Conservation (phyloP, 1,140 invertebrate genomes). For the Lithobius niger region DNA sequence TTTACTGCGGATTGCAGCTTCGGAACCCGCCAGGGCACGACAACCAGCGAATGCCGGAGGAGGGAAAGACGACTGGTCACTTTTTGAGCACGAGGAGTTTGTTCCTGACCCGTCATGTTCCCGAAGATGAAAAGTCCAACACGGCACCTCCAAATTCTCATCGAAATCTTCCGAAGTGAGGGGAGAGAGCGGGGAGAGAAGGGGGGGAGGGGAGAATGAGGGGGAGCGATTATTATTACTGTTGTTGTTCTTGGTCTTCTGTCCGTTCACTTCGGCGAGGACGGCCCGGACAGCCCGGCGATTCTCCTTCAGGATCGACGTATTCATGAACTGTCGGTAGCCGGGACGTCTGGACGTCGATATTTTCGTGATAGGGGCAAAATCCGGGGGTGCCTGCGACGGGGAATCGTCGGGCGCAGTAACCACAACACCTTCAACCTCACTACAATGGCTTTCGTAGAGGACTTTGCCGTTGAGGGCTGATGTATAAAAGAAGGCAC, state of each 20-base stretch:
- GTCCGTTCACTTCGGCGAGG: not conserved
- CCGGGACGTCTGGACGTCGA: not conserved
- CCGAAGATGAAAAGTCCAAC: not conserved
- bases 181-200: too few relatives aligned
- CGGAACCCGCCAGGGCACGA: not conserved
- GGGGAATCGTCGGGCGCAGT: not conserved
- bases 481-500: not conserved
- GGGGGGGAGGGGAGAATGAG: too few relatives aligned
- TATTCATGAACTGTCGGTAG: not conserved
- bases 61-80: too few relatives aligned
- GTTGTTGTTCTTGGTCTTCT: not conserved
- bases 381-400: not conserved
- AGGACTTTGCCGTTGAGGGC: constrained; percentile 2
- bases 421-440: not conserved
- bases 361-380: not conserved
- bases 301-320: not conserved
- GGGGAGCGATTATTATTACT: too few relatives aligned
- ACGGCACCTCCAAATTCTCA: not conserved
- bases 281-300: not conserved
- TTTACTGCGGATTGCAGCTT: constrained; percentile 62
- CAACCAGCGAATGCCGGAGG: constrained; percentile 5
- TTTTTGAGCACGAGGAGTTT: not conserved
- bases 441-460: not conserved
- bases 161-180: not conserved
- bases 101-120: not conserved